Evolutionary conservation across 2,888 invertebrate genomes (phyloP), one percentile per base, ranked within the genome.

Genomic region (Coenonympha arcania): DNA sequence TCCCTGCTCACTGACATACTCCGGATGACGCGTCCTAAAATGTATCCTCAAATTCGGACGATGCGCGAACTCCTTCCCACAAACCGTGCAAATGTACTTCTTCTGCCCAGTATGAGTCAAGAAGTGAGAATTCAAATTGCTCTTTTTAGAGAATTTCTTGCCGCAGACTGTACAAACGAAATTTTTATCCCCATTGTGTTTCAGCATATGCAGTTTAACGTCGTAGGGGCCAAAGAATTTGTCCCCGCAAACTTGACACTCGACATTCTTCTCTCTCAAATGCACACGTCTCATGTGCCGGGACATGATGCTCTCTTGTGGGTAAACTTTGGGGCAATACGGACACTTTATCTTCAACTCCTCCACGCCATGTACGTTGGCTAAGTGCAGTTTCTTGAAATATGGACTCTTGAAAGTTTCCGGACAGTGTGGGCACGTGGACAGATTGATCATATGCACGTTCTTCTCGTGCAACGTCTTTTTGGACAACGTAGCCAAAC

Each of bases 251-350:
- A 85, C 70, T 36, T 80, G 80, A 40, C 86, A 86, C 55, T 84
- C 79, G 0, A 83, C 83, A 40, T 86, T 85, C 45, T 82, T 83
- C 55, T 86, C 84, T 42, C 79, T 63, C 3, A 89, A 73, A 60
- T 89, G 89, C 0, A 89, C 89, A 0, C 88, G 76, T 36, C 89
- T 81, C 89, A 89, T 88, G 50, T 89, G 89, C 34, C 89, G 75
- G 0, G 89, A 89, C 73, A 89, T 82, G 1, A 89, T 88, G 37
- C 89, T 88, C 65, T 88, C 89, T 55, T 84, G 83, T 0, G 84
- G 83, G 28, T 73, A 86, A 0, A 86, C 73, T 60, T 82, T 85
- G 34, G 88, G 76, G 66, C 89, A 83, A 42, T 78, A 78, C 0
- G 81, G 83, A 31, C 85, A 86, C 46, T 81, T 81, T 3, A 86